Conservation (phyloP, 1,140 invertebrate genomes). For the Drosophila sproati region DNA sequence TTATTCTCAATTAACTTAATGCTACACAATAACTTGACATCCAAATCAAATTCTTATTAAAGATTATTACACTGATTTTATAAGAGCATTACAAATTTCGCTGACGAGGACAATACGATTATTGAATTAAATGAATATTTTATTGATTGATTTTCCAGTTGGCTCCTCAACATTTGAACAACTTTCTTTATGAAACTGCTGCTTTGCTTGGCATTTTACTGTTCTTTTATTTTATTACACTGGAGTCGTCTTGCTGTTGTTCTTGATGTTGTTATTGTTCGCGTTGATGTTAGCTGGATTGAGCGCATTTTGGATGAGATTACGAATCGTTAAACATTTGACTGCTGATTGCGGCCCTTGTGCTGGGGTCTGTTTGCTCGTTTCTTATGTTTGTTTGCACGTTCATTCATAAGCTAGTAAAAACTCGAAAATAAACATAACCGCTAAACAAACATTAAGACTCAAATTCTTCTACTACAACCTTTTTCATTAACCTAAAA, state of each 20-base stretch:
- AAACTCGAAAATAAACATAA: slow-evolving; percentile 62
- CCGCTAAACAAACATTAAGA: slow-evolving; percentile 36
- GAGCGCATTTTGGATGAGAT: slow-evolving; percentile 27
- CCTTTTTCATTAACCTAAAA: slow-evolving; percentile 63
- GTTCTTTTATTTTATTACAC: slow-evolving; percentile 13
- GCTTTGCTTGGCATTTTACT: slow-evolving; percentile 14
- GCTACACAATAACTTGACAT: no score
- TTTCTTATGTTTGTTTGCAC: slow-evolving; percentile 55
- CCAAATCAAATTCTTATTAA: no score
- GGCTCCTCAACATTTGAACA: neutral
- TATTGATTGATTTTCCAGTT: slow-evolving; percentile 12
- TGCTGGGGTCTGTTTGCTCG: slow-evolving; percentile 9
- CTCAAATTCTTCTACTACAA: slow-evolving; percentile 61
- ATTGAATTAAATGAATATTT: slow-evolving; percentile 6
- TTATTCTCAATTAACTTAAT: no score
- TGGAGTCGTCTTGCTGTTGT: neutral
- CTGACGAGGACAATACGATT: neutral
- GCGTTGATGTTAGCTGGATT: slow-evolving; percentile 9
- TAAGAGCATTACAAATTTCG: no score
- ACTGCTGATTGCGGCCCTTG: slow-evolving; percentile 17
- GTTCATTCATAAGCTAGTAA: slow-evolving; percentile 73
- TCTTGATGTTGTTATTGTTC: neutral
- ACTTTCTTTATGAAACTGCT: slow-evolving; percentile 14
- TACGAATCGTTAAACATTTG: slow-evolving; percentile 26
- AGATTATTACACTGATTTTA: no score